These are phyloP conservation scores for Microcebus griseorufus DNA, from an alignment of 2,113 vertebrate species.

Conservation along the genomic window DNA sequence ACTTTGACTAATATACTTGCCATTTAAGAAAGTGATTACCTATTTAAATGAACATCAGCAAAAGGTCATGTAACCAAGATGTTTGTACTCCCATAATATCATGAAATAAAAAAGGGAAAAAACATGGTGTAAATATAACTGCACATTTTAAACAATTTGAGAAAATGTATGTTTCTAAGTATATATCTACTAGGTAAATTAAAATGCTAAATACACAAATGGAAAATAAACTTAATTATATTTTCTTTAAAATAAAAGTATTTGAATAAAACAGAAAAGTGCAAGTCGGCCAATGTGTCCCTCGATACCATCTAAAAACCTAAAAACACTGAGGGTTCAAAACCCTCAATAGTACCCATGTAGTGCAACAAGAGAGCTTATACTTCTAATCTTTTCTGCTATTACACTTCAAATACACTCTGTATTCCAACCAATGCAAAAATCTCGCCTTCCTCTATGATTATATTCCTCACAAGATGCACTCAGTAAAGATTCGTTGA, in stretches of 20 bases:
- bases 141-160: background rate
- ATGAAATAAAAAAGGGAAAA: too few relatives aligned
- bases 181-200: background rate
- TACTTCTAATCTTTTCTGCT: background rate
- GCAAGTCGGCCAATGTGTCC: background rate
- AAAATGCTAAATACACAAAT: background rate
- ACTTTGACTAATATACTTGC: background rate
- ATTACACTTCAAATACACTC: background rate
- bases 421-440: background rate
- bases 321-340: background rate
- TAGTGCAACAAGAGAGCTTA: background rate
- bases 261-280: background rate
- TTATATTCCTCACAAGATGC: background rate
- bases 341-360: background rate
- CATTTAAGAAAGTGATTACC: background rate
- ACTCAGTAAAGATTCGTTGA: background rate
- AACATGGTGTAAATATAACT: background rate
- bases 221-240: background rate
- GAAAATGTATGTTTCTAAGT: background rate
- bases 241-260: background rate
- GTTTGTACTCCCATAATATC: too few relatives aligned
- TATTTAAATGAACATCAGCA: constrained; percentile 14
- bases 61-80: background rate
- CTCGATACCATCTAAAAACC: background rate
- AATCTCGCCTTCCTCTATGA: background rate